Base-by-base conservation (phyloP, 1,140 invertebrate genomes). In the Penaeus japonicus region DNA sequence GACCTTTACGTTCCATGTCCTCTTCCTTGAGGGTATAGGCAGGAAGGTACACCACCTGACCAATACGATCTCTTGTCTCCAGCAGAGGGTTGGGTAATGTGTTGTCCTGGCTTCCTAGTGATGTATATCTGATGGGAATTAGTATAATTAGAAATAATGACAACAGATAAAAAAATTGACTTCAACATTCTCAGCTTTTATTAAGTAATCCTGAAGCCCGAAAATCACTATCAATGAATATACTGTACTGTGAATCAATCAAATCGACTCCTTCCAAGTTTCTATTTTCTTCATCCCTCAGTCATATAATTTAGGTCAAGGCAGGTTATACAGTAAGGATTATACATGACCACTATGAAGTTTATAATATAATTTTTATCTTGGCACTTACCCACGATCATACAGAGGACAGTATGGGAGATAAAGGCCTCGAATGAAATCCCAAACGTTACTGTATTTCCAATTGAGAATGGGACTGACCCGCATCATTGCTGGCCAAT, bases 331-430 rank as follows among this genome's bases (percentile, higher is more conserved):
- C n/a, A n/a, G n/a, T n/a, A n/a, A n/a, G n/a, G n/a, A n/a, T n/a
- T n/a, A n/a, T n/a, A n/a, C n/a, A n/a, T n/a, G n/a, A 62, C 32
- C n/a, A 39, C 24, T n/a, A 10, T n/a, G 22, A 0, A 59, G 15
- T 78, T 32, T 54, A 24, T 24, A 24, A 27, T 47, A n/a, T 77
- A 30, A 18, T 35, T 4, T 22, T 35, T 18, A 47, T 4, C 47
- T 47, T 47, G 57, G 12, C 22, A 84, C 90, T 93, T 93, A 96
- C 94, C 97, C 98, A 92, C 94, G 92, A 92, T 98, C 96, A 92
- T 99, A 99, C 0, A 99, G 93, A 27, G 93, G 93, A 92, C 98
- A 99, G 92, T 98, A 99, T 70, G 97, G 96, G 75, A 99, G 94
- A 89, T 95, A 93, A 70, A 96, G 93, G 24, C 94, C 92, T 18